These are phyloP conservation scores for Romanogobio albipinnatus DNA, from an alignment of 2,113 vertebrate species.

Conservation along the genomic window DNA sequence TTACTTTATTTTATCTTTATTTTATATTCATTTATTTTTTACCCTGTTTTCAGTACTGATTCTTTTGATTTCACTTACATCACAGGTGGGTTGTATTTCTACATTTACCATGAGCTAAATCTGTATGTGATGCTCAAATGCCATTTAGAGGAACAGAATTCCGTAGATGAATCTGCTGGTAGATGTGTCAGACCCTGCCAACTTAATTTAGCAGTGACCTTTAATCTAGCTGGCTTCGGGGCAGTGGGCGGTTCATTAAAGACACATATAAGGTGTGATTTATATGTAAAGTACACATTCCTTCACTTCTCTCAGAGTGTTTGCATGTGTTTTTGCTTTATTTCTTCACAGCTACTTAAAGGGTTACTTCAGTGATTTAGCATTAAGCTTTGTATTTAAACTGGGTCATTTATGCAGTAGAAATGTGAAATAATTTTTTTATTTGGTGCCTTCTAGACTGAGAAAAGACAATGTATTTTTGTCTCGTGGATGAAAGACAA, in stretches of 20 bases:
- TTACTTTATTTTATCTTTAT: not conserved
- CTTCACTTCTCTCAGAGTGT: not conserved
- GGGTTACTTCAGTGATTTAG: no score
- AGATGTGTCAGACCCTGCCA: conserved; percentile 16
- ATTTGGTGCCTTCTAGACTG: no score
- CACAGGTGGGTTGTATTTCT: not conserved
- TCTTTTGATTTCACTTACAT: not conserved
- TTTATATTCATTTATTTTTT: not conserved
- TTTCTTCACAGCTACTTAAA: not conserved
- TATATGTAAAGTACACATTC: conserved; percentile 17
- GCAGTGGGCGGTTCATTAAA: not conserved
- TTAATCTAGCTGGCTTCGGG: not conserved
- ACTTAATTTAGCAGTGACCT: conserved; percentile 28
- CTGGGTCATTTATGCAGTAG: no score
- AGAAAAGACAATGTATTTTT: no score
- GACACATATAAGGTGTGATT: conserved; percentile 2
- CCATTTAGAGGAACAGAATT: not conserved
- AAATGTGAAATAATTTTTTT: no score
- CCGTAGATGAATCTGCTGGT: not conserved
- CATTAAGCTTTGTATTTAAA: no score
- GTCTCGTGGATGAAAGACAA: no score
- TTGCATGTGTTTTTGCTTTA: not conserved
- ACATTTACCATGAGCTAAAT: not conserved
- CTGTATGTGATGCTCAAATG: not conserved
- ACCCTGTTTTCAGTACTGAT: no score